A percentile compares a stretch with the other conserved stretches of the same genome.
Evolutionary conservation across 2,113 vertebrate species (phyloP).

Genomic region (Hypomesus transpacificus): DNA sequence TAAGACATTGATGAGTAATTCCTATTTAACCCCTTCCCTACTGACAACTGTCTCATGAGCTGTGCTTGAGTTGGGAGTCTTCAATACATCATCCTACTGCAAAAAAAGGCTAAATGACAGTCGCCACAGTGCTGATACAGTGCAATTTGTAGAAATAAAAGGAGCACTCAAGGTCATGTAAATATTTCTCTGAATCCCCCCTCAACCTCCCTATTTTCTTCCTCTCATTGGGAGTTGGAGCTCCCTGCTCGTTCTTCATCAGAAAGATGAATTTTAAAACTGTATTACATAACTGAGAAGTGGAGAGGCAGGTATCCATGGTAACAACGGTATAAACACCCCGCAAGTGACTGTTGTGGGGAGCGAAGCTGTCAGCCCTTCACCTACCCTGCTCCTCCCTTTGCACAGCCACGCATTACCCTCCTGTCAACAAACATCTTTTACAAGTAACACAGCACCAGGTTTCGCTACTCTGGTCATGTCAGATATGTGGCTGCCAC

Average conservation of each 20-base stretch:
- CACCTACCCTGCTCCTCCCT: constrained; percentile 2
- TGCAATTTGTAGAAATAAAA: neutral
- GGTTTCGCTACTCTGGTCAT: no score
- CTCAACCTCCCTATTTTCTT: neutral
- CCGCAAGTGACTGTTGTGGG: constrained; percentile 11
- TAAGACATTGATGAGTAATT: constrained; percentile 15
- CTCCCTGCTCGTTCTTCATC: constrained; percentile 29
- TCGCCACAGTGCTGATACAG: neutral
- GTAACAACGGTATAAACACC: constrained; percentile 54
- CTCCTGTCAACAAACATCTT: no score
- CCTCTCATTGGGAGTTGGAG: neutral
- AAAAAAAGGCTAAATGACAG: neutral
- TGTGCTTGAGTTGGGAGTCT: neutral
- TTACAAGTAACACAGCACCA: no score
- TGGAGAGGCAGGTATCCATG: constrained; percentile 41
- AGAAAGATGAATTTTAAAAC: constrained; percentile 53
- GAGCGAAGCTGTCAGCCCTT: constrained; percentile 28
- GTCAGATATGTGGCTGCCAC: no score
- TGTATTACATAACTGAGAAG: constrained; percentile 52
- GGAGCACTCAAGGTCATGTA: constrained; percentile 7
- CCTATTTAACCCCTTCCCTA: constrained; percentile 2
- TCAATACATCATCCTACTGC: neutral
- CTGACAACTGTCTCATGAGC: neutral
- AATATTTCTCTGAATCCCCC: neutral
- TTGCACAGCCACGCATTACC: neutral